Base-by-base conservation (phyloP, 2,113 vertebrate species). In the Percopsis transmontana region DNA sequence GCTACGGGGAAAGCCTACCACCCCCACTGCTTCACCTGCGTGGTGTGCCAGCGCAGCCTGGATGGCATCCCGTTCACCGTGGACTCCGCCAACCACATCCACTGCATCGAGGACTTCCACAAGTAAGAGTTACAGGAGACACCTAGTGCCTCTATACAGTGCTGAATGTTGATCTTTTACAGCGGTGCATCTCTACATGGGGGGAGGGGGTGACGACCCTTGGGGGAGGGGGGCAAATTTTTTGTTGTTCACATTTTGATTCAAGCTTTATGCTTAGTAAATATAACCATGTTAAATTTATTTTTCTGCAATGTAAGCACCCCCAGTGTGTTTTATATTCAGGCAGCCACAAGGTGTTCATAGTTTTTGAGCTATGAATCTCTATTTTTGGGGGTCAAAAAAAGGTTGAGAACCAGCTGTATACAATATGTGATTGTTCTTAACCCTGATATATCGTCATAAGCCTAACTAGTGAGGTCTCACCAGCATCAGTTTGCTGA, bases 71-170 rank as follows among this genome's bases (percentile, higher is more conserved):
- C 97, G 0, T 99, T 99, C 90, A 99, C 97, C 0, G 96, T 99
- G 81, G 97, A 98, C 2, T 94, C 97, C 0, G 91, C 94, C 14
- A 98, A 98, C 63, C 96, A 97, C 87, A 97, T 99, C 85, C 95
- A 99, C 89, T 99, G 97, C 94, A 99, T 99, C 2, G 94, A 99
- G 85, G 97, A 99, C 89, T 99, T 98, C 80, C 97, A 99, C 92
- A 99, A 95, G 97, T 99, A 93, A 1, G 3, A 5, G 5, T 19
- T 27, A 1, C 11, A 38, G 21, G 15, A 58, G 13, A 48, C 44
- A 41, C 38, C 4, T 20, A 55, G 13, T 13, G 2, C 39, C 54
- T n/a, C n/a, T n/a, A n/a, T n/a, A n/a, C n/a, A n/a, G n/a, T n/a
- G n/a, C n/a, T n/a, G n/a, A n/a, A n/a, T 7, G 27, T 33, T 33